phyloP scores from a whole-genome alignment of 2,888 invertebrate genomes.

The Notodromas monacha region DNA sequence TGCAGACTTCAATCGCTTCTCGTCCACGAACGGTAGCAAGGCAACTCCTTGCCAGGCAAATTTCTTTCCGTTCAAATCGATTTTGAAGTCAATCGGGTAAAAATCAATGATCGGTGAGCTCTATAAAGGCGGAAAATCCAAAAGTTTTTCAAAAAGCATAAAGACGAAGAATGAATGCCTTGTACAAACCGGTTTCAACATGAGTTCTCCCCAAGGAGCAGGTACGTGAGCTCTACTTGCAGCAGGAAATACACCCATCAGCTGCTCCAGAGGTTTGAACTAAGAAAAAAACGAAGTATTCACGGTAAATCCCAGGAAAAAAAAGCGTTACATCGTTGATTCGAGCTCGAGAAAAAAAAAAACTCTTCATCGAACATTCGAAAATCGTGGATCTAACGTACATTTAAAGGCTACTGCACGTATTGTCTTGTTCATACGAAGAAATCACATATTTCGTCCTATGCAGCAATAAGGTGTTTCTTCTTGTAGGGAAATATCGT shows the following conservation, averaged over 20 bases:
- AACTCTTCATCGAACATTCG: too few relatives aligned
- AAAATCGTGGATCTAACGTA: too few relatives aligned
- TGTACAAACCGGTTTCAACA: constrained; percentile 50
- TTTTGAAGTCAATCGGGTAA: constrained; percentile 77
- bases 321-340: too few relatives aligned
- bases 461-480: too few relatives aligned
- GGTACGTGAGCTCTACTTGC: constrained; percentile 82
- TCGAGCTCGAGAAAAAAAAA: too few relatives aligned
- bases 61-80: constrained; percentile 94
- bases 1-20: constrained; percentile 42
- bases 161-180: too few relatives aligned
- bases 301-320: not conserved
- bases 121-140: too few relatives aligned
- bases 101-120: constrained; percentile 87
- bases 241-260: constrained; percentile 98
- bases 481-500: too few relatives aligned
- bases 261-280: constrained; percentile 86
- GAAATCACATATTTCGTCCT: too few relatives aligned
- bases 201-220: constrained; percentile 59
- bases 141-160: constrained; percentile 8
- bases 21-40: constrained; percentile 85
- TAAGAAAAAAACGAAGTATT: constrained; percentile 20
- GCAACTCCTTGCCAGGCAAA: constrained; percentile 99
- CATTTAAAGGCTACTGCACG: too few relatives aligned
- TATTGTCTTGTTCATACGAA: too few relatives aligned